Conservation (phyloP, 1,140 invertebrate genomes). For the Drosophila tropicalis region DNA sequence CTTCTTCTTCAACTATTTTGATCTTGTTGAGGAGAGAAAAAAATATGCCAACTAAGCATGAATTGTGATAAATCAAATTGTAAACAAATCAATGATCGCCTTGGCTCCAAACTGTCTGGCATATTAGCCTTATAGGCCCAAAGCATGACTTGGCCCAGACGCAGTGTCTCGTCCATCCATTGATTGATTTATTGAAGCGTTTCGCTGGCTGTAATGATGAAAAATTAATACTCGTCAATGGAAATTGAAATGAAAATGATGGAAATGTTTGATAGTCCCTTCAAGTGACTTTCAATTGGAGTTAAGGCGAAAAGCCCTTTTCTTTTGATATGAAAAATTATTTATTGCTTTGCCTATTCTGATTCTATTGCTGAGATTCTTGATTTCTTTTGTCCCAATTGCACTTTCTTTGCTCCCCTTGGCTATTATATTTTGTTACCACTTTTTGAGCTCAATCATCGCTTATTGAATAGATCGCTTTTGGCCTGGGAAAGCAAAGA, state of each 20-base stretch:
- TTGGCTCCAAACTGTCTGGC: constrained; percentile 78
- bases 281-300: constrained; percentile 47
- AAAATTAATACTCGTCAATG: constrained; percentile 79
- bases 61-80: constrained; percentile 74
- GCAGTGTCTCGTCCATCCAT: constrained; percentile 52
- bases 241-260: constrained; percentile 42
- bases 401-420: constrained; percentile 14
- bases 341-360: constrained; percentile 66
- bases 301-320: constrained; percentile 44
- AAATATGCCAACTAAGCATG: constrained; percentile 78
- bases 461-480: constrained; percentile 69
- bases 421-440: constrained; percentile 19
- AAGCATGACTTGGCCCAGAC: constrained; percentile 59
- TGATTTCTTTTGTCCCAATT: background rate
- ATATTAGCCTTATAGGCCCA: constrained; percentile 69
- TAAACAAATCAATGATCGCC: constrained; percentile 68
- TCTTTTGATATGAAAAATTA: constrained; percentile 59
- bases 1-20: constrained; percentile 41
- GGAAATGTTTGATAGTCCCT: constrained; percentile 37
- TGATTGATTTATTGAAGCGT: constrained; percentile 78
- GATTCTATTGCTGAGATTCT: constrained; percentile 20
- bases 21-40: constrained; percentile 31
- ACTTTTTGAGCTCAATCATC: constrained; percentile 70
- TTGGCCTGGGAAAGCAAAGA: constrained; percentile 63
- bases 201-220: constrained; percentile 71